Percentiles rank a stretch among this genome's conserved stretches.
Conservation (phyloP, 2,888 invertebrate genomes). For the Venusia cambrica region DNA sequence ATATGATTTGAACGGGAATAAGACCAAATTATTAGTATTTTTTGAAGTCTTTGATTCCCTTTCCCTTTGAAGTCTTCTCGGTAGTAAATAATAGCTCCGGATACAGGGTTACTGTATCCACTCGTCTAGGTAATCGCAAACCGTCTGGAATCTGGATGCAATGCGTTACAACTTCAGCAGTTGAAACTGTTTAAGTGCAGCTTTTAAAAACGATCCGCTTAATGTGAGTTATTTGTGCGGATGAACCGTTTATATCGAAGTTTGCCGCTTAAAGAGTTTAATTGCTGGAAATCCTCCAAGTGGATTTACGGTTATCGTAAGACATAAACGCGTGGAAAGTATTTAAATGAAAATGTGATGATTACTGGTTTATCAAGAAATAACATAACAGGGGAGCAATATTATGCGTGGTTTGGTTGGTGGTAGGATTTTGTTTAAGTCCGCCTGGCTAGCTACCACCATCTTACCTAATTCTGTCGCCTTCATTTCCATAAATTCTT, state of each 20-base stretch:
- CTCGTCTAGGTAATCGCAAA: constrained; percentile 6
- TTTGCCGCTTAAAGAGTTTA: constrained; percentile 23
- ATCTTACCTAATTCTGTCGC: too few relatives aligned
- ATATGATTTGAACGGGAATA: too few relatives aligned
- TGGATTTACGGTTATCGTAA: constrained; percentile 16
- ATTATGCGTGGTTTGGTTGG: too few relatives aligned
- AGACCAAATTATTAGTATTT: too few relatives aligned
- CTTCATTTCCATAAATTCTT: too few relatives aligned
- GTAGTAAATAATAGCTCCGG: too few relatives aligned
- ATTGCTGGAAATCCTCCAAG: constrained; percentile 20
- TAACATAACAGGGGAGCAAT: too few relatives aligned
- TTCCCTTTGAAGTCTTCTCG: too few relatives aligned
- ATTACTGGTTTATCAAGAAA: too few relatives aligned
- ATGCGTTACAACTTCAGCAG: constrained; percentile 24
- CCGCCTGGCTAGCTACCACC: too few relatives aligned
- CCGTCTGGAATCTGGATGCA: constrained; percentile 8
- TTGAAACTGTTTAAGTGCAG: constrained; percentile 24
- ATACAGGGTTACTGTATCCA: constrained; percentile 3
- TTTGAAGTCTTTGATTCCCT: too few relatives aligned
- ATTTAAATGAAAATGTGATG: constrained; percentile 5
- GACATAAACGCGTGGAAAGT: constrained; percentile 1
- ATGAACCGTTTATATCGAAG: constrained; percentile 21
- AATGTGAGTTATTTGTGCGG: constrained; percentile 23
- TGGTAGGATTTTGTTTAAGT: too few relatives aligned
- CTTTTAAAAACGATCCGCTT: constrained; percentile 25